Conservation (phyloP, 2,888 invertebrate genomes). For the Rhaphigaster nebulosa region DNA sequence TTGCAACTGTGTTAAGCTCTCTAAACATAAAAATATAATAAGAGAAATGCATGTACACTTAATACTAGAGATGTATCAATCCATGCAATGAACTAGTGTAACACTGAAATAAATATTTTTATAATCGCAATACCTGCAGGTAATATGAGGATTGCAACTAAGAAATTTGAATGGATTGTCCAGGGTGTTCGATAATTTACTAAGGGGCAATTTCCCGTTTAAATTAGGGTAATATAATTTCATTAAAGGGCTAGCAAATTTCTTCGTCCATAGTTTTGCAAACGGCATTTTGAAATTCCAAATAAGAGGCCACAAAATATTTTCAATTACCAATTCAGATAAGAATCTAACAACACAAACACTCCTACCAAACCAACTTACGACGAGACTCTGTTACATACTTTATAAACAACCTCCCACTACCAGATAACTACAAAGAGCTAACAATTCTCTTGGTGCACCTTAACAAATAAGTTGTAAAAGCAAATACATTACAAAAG, state of each 20-base stretch:
- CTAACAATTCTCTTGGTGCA: neutral
- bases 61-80: neutral
- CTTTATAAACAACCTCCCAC: neutral
- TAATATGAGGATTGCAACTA: neutral
- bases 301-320: neutral
- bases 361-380: neutral
- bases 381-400: neutral
- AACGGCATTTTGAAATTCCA: neutral
- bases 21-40: slow-evolving; percentile 21
- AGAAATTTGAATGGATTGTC: neutral
- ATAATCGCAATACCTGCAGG: neutral
- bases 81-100: neutral
- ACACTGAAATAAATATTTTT: neutral
- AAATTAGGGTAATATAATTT: slow-evolving; percentile 19
- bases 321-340: neutral
- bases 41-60: neutral
- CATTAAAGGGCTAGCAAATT: neutral
- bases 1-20: slow-evolving; percentile 1
- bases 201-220: neutral
- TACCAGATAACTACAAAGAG: neutral
- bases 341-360: neutral
- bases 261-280: neutral
- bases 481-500: neutral
- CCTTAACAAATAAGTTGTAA: neutral
- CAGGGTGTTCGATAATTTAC: neutral